Evolutionary conservation across 2,113 vertebrate species (phyloP).

Genomic region (Pseudonaja textilis): DNA sequence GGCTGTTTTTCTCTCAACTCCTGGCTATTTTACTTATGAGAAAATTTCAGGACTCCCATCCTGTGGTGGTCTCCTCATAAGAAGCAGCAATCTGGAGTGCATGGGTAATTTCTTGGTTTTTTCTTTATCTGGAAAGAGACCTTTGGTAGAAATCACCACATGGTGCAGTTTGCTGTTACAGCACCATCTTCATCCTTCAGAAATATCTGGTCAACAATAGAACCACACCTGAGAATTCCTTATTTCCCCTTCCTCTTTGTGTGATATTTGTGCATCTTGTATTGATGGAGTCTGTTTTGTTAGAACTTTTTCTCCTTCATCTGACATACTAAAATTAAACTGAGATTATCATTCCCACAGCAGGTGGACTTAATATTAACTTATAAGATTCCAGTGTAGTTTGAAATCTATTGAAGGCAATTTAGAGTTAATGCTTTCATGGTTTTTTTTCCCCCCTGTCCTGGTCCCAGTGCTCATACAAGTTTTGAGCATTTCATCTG

Average conservation of each 20-base stretch:
- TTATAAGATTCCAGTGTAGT: not conserved
- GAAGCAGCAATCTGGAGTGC: not conserved
- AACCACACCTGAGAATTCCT: not conserved
- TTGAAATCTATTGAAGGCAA: not conserved
- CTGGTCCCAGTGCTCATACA: not conserved
- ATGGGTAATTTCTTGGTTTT: not conserved
- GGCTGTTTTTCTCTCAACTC: accelerated
- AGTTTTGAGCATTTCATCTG: not conserved
- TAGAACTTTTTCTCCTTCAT: not conserved
- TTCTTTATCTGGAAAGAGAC: not conserved
- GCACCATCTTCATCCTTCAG: not conserved
- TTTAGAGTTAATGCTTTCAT: not conserved
- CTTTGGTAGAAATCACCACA: not conserved
- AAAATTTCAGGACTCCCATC: not conserved
- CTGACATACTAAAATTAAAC: not conserved
- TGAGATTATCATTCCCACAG: not conserved
- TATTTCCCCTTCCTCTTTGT: not conserved
- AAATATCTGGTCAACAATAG: not conserved
- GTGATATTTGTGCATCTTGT: not conserved
- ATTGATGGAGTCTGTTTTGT: not conserved
- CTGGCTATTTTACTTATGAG: not conserved
- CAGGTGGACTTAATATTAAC: not conserved
- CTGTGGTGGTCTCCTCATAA: not conserved
- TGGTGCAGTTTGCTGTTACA: not conserved
- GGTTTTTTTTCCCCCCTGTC: not conserved